Percentiles rank a stretch among this genome's conserved stretches.
Evolutionary conservation across 1,140 invertebrate species (phyloP).

Genomic region (Drosophila albomicans): DNA sequence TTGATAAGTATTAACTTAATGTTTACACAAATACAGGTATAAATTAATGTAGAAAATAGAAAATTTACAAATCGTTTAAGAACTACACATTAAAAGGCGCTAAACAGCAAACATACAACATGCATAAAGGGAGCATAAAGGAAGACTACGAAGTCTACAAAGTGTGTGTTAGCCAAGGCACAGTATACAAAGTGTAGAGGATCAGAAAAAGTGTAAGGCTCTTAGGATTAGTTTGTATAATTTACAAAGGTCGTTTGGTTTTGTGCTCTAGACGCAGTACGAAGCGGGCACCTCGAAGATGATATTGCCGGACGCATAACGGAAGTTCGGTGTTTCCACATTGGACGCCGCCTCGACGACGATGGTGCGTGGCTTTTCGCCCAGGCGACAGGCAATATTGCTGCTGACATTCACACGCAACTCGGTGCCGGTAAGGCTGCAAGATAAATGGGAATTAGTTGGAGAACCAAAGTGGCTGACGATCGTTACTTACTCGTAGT

Average conservation of each 20-base stretch:
- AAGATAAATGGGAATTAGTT: background rate
- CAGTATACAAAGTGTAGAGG: slow-evolving; percentile 39
- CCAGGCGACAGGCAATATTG: slow-evolving; percentile 75
- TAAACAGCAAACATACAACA: slow-evolving; percentile 6
- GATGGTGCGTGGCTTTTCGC: slow-evolving; percentile 74
- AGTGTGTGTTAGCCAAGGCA: slow-evolving; percentile 49
- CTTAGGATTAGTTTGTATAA: slow-evolving; percentile 52
- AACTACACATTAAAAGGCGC: background rate
- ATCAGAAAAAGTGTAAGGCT: background rate
- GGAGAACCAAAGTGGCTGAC: no score
- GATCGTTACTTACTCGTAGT: slow-evolving; percentile 88
- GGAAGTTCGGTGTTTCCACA: slow-evolving; percentile 78
- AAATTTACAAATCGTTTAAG: slow-evolving; percentile 65
- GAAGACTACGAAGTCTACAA: slow-evolving; percentile 19
- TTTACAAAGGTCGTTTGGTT: slow-evolving; percentile 49
- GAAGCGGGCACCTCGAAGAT: slow-evolving; percentile 82
- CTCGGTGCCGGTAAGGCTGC: slow-evolving; percentile 69
- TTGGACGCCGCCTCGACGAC: slow-evolving; percentile 72
- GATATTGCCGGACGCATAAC: slow-evolving; percentile 69
- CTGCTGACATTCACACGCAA: slow-evolving; percentile 77
- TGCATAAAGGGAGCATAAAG: background rate
- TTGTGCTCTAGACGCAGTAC: slow-evolving; percentile 67
- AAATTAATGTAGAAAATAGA: slow-evolving; percentile 32
- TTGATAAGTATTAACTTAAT: slow-evolving; percentile 62
- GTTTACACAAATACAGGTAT: slow-evolving; percentile 25